Evolutionary conservation across 2,888 invertebrate genomes (phyloP), one percentile per base, ranked within the genome.

Genomic region (Ptychoptera albimana): DNA sequence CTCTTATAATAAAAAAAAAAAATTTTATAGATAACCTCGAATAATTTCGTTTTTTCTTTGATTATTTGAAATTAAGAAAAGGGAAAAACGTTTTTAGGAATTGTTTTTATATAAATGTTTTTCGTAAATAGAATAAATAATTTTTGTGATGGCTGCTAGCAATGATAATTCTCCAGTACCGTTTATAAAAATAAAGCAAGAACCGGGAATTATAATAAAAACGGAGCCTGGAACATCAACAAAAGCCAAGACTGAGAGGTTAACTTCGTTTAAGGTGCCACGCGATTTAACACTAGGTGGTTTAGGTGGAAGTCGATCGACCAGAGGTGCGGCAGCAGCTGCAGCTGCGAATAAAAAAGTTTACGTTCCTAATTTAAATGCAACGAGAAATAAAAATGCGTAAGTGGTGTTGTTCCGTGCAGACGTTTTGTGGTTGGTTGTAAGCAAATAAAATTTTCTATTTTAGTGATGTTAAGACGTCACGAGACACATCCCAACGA

Each of bases 331-430:
- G 12, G 68, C 16, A 39, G 23, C 13, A 39, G 23, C 42, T 30
- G 37, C 30, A 13, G 37, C 60, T 63, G 45, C 49, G 0, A 68
- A 61, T 50, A 75, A 74, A 57, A 75, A 75, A 57, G 68, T 74
- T 1, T 76, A 74, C 51, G 65, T 67, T 2, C 76, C 76, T 6
- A 76, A 76, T 55, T 60, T 76, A 42, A 75, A 75, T 55, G 75
- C 71, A 1, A 62, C 72, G 43, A 68, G 76, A 43, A 75, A 74
- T 56, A 76, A 74, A 57, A 74, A 69, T 52, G 48, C 56, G 65
- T 65, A 51, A 61, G 63, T 55, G 11, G 11, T 29, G 14, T 16
- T 12, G 23, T 7, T 23, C 23, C 4, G 23, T 23, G 7, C n/a
- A 39, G 2, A 14, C 2, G n/a, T 15, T 14, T 31, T 32, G 16